Conservation (phyloP, 2,113 vertebrate genomes). For the Pluvianellus socialis region DNA sequence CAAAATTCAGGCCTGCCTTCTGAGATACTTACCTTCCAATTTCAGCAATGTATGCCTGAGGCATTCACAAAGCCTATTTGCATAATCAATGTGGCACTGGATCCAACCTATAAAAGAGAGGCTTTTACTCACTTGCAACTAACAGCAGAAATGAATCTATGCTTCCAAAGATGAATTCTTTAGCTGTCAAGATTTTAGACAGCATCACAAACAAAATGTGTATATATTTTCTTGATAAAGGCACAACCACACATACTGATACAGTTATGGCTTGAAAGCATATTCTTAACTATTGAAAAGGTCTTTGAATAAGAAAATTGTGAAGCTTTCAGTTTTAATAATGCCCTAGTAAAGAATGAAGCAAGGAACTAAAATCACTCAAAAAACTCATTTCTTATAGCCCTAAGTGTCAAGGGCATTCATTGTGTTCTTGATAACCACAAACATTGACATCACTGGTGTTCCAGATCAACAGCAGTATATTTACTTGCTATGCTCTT, state of each 20-base stretch:
- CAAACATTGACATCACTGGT: conserved; percentile 35
- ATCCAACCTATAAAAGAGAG: conserved; percentile 48
- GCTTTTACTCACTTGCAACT: conserved; percentile 46
- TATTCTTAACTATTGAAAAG: conserved; percentile 72
- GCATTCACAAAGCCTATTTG: conserved; percentile 49
- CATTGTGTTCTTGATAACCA: conserved; percentile 48
- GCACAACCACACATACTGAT: conserved; percentile 55
- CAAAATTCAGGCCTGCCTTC: conserved; percentile 50
- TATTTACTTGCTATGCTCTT: conserved; percentile 37
- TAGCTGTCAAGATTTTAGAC: conserved; percentile 71
- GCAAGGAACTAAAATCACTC: conserved; percentile 65
- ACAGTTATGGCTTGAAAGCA: conserved; percentile 71
- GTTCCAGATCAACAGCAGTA: conserved; percentile 50
- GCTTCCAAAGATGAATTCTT: conserved; percentile 69
- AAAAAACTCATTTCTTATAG: conserved; percentile 43
- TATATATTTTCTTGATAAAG: conserved; percentile 66
- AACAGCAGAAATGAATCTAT: conserved; percentile 37
- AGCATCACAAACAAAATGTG: conserved; percentile 65
- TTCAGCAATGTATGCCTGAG: conserved; percentile 45
- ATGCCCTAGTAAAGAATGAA: conserved; percentile 58
- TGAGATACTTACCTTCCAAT: conserved; percentile 52
- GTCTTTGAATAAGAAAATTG: conserved; percentile 69
- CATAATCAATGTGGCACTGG: conserved; percentile 61
- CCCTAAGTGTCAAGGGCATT: conserved; percentile 56
- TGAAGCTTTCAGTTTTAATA: conserved; percentile 73